These are phyloP conservation scores for Bergia sp. DNA, from an alignment of 92 coral and sea anemone species.

Conservation along the genomic window DNA sequence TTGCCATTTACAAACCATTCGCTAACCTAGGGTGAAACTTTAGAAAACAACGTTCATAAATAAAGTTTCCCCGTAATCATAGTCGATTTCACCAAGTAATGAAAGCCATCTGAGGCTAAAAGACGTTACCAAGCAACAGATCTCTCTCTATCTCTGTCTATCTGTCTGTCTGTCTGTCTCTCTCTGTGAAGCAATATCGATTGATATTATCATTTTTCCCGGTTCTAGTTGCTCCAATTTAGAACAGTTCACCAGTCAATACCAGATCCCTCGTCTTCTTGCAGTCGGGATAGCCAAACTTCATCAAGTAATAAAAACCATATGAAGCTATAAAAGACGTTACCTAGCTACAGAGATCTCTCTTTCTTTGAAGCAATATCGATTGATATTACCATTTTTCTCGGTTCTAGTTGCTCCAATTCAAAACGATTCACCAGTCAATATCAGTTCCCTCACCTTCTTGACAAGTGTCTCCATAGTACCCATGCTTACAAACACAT, in stretches of 20 bases:
- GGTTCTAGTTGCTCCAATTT: neutral
- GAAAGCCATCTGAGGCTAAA: neutral
- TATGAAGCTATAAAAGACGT: neutral
- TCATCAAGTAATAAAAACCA: neutral
- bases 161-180: no score
- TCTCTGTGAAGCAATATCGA: neutral
- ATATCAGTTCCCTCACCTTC: conserved; percentile 13
- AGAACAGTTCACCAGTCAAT: neutral
- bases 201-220: neutral
- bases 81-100: neutral
- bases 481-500: conserved; percentile 37
- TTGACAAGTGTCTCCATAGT: conserved; percentile 28
- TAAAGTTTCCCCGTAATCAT: neutral
- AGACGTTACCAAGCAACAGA: neutral
- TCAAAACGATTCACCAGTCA: neutral
- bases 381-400: neutral
- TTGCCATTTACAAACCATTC: neutral
- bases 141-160: no score
- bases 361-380: neutral
- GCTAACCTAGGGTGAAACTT: neutral
- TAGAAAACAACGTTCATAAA: neutral
- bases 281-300: no score
- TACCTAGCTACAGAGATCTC: neutral
- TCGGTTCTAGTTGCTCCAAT: neutral
- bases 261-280: conserved; percentile 12